These are phyloP conservation scores for Bugula neritina DNA, from an alignment of 2,888 invertebrate genomes.

Conservation along the genomic window DNA sequence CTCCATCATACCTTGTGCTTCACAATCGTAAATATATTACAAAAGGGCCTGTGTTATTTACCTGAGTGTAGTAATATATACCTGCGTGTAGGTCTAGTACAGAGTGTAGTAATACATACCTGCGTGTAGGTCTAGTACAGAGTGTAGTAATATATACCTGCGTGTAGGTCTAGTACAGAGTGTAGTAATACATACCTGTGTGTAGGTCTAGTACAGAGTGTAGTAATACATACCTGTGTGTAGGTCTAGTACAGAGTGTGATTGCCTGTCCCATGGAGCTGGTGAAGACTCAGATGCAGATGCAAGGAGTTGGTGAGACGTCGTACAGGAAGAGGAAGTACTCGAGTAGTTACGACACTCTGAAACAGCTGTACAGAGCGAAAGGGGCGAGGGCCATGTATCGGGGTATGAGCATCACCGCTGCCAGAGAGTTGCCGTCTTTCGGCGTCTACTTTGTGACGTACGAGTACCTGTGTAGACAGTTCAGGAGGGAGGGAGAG, in stretches of 20 bases:
- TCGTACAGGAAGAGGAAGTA: neutral
- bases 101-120: too few relatives aligned
- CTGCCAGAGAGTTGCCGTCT: conserved; percentile 70
- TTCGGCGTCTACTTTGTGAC: conserved; percentile 78
- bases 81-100: too few relatives aligned
- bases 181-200: too few relatives aligned
- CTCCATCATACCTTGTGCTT: too few relatives aligned
- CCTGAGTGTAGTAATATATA: too few relatives aligned
- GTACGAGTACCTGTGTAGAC: conserved; percentile 61
- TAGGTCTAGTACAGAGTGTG: conserved; percentile 4
- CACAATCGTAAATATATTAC: too few relatives aligned
- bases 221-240: neutral
- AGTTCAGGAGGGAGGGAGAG: conserved; percentile 26
- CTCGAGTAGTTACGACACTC: neutral
- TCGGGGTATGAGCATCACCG: conserved; percentile 58
- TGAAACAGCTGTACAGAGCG: conserved; percentile 45
- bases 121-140: too few relatives aligned
- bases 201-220: too few relatives aligned
- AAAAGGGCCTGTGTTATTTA: too few relatives aligned
- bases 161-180: too few relatives aligned
- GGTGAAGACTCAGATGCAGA: conserved; percentile 26
- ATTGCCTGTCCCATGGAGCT: conserved; percentile 26
- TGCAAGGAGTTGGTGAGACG: conserved; percentile 15
- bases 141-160: too few relatives aligned
- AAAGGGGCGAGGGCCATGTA: conserved; percentile 54